Evolutionary conservation across 2,888 invertebrate species (phyloP), one percentile per base, ranked within the genome.

Genomic region (Philaethria dido): DNA sequence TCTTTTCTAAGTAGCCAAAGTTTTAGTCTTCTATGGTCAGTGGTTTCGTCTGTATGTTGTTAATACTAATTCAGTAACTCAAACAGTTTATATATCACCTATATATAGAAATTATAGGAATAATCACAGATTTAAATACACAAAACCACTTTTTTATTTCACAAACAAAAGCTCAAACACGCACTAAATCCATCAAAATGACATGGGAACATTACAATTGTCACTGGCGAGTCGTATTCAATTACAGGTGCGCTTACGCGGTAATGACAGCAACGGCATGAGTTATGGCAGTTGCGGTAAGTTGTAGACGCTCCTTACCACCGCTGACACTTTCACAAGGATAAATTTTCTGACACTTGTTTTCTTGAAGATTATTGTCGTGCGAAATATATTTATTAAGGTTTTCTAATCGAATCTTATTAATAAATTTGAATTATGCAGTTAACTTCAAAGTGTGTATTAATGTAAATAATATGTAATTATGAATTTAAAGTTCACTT

Each of bases 211-310:
- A 48, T 33, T 62, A 50, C 25, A 52, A 47, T 66, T 64, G 63
- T 66, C 47, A 61, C 22, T 52, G 33, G 60, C 54, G 60, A 54
- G 60, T 63, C 63, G 33, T 55, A 61, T 69, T 66, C 62, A 68
- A 68, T 64, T 70, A 64, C 68, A 65, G 62, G 62, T 70, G 59
- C 62, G 62, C 52, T 64, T 68, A 54, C 68, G 54, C 45, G 52
- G 52, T 3, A 62, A 45, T 45, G 68, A 62, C 66, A 66, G 54
- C 36, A 14, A 16, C 18, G 18, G 50, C 13, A 50, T 54, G 66
- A 61, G 52, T 66, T 60, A 61, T 64, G 47, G 25, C 39, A 57
- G 33, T 48, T 45, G 47, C 39, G 57, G 57, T 42, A 57, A 64
- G 57, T 57, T 57, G 22, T 45, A 64, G 55, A 64, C 45, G 57